phyloP scores from a whole-genome alignment of 2,888 invertebrate genomes.

The Caenorhabditis becei region DNA sequence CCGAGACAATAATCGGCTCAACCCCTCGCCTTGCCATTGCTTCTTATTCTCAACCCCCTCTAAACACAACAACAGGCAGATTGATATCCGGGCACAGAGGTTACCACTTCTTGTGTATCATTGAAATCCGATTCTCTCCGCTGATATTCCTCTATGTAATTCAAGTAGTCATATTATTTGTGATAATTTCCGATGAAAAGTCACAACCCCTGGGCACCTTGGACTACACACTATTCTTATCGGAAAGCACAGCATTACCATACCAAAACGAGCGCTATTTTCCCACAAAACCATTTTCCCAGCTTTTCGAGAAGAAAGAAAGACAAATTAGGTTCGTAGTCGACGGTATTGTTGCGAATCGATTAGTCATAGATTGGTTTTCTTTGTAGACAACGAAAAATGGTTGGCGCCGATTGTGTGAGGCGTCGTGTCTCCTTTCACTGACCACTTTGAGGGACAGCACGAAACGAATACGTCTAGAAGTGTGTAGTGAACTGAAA shows the following conservation, averaged over 20 bases:
- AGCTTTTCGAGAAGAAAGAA: slow-evolving; percentile 52
- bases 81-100: neutral
- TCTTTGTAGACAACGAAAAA: slow-evolving; percentile 26
- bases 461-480: neutral
- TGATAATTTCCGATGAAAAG: slow-evolving; percentile 9
- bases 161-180: slow-evolving; percentile 19
- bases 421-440: slow-evolving; percentile 15
- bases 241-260: slow-evolving; percentile 24
- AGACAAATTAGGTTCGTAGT: slow-evolving; percentile 45
- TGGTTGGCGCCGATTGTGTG: slow-evolving; percentile 11
- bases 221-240: slow-evolving; percentile 13
- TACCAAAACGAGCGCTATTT: slow-evolving; percentile 25
- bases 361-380: slow-evolving; percentile 61
- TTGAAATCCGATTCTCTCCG: slow-evolving; percentile 26
- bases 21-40: slow-evolving; percentile 24
- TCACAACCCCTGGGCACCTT: slow-evolving; percentile 4
- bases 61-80: slow-evolving; percentile 29
- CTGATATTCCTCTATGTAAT: slow-evolving; percentile 36
- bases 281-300: slow-evolving; percentile 60
- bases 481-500: neutral
- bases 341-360: slow-evolving; percentile 49
- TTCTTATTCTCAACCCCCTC: slow-evolving; percentile 39
- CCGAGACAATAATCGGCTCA: slow-evolving; percentile 52
- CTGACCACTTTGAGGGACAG: slow-evolving; percentile 4
- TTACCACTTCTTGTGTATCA: slow-evolving; percentile 16